A percentile compares a stretch with the other conserved stretches of the same genome.
Conservation (phyloP, 2,797 vertebrate species). For the Sebastes wilsoni region DNA sequence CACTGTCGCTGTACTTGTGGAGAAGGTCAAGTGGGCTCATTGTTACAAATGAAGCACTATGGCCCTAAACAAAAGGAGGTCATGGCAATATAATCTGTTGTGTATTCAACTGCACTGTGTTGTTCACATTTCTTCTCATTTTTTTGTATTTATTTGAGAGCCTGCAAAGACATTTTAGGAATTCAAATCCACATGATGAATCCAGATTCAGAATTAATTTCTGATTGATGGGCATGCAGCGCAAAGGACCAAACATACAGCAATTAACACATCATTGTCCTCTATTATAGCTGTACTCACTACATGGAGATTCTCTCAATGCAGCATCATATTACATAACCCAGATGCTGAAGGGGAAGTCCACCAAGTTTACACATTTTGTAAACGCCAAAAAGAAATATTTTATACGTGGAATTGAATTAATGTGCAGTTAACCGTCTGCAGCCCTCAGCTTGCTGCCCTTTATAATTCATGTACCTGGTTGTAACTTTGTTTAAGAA, state of each 20-base stretch:
- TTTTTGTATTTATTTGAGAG: background rate
- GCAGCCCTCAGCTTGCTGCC: background rate
- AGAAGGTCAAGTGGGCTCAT: constrained; percentile 73
- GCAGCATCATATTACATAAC: background rate
- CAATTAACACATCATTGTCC: background rate
- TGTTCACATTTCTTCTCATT: background rate
- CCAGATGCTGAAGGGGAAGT: background rate
- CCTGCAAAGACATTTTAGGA: background rate
- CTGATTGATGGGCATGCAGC: background rate
- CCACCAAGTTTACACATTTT: background rate
- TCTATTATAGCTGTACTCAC: background rate
- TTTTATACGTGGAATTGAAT: background rate
- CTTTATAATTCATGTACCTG: background rate
- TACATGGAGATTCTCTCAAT: background rate
- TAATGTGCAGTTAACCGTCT: background rate
- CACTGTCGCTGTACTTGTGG: constrained; percentile 19
- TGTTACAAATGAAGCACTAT: constrained; percentile 9
- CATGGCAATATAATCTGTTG: constrained; percentile 1
- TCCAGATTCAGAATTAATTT: background rate
- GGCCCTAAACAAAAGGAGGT: constrained; percentile 32
- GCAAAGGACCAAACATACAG: background rate
- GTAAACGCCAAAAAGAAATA: background rate
- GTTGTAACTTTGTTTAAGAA: background rate
- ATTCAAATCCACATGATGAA: background rate
- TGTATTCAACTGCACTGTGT: background rate